Conservation (phyloP, 1,140 invertebrate genomes). For the Drosophila dunni region DNA sequence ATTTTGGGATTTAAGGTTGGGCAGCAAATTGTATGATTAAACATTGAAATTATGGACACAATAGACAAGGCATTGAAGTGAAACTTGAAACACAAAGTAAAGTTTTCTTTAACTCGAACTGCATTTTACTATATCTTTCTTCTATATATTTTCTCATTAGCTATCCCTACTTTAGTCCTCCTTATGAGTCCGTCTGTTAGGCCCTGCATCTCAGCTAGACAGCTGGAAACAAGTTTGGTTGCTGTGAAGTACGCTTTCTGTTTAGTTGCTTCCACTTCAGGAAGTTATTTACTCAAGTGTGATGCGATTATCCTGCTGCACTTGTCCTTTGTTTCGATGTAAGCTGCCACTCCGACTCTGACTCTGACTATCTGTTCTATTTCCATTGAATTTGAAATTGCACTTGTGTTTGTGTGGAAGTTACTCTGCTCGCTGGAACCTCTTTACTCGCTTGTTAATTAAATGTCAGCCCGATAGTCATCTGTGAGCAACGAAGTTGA, state of each 20-base stretch:
- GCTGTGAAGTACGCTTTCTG: constrained; percentile 43
- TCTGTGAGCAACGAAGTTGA: constrained; percentile 46
- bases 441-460: constrained; percentile 56
- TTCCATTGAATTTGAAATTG: constrained; percentile 7
- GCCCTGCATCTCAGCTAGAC: constrained; percentile 19
- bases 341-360: too few species aligned
- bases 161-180: not conserved
- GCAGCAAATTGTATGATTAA: constrained; percentile 17
- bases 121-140: constrained; percentile 11
- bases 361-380: not conserved
- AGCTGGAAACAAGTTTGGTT: constrained; percentile 40
- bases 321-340: constrained; percentile 66
- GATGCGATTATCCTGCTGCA: constrained; percentile 79
- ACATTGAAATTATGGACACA: constrained; percentile 17
- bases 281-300: constrained; percentile 82
- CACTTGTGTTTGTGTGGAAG: constrained; percentile 20
- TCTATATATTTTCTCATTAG: not conserved
- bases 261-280: constrained; percentile 69
- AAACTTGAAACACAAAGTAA: not conserved
- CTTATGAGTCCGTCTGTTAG: constrained; percentile 8
- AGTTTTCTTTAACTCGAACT: constrained; percentile 16
- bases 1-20: not conserved
- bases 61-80: constrained; percentile 2
- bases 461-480: constrained; percentile 63
- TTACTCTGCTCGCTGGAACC: constrained; percentile 6